Conservation (phyloP, 2,113 vertebrate genomes). For the Hystrix brachyura region DNA sequence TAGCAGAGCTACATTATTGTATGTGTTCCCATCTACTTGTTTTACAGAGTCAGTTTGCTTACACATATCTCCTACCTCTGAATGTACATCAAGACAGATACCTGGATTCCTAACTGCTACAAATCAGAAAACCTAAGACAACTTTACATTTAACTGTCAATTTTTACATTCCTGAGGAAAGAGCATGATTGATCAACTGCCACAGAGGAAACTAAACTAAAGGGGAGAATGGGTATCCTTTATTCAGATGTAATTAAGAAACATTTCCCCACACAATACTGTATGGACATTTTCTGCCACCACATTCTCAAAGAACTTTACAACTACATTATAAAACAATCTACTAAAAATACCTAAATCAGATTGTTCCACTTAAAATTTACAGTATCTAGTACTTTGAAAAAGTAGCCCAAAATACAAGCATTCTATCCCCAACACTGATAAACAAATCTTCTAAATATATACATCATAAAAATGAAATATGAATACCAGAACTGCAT, state of each 20-base stretch:
- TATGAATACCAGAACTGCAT: not conserved
- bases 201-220: slow-evolving; percentile 44
- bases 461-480: slow-evolving; percentile 60
- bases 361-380: slow-evolving; percentile 59
- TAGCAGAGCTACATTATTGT: not conserved
- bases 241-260: slow-evolving; percentile 57
- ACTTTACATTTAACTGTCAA: slow-evolving; percentile 60
- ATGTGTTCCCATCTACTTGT: not conserved
- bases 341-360: slow-evolving; percentile 28
- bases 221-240: not conserved
- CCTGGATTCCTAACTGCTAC: slow-evolving; percentile 50
- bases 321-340: slow-evolving; percentile 39
- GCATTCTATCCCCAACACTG: not conserved
- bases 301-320: slow-evolving; percentile 55
- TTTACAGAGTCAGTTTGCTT: slow-evolving; percentile 3
- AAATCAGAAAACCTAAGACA: slow-evolving; percentile 61
- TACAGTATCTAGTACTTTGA: slow-evolving; percentile 2
- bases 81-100: not conserved
- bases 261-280: not conserved
- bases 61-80: not conserved
- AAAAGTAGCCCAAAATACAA: slow-evolving; percentile 30
- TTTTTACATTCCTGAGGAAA: slow-evolving; percentile 62
- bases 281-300: not conserved
- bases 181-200: slow-evolving; percentile 14
- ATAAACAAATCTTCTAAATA: not conserved